Evolutionary conservation across 2,797 vertebrate species (phyloP).

Genomic region (Bradypodion pumilum): DNA sequence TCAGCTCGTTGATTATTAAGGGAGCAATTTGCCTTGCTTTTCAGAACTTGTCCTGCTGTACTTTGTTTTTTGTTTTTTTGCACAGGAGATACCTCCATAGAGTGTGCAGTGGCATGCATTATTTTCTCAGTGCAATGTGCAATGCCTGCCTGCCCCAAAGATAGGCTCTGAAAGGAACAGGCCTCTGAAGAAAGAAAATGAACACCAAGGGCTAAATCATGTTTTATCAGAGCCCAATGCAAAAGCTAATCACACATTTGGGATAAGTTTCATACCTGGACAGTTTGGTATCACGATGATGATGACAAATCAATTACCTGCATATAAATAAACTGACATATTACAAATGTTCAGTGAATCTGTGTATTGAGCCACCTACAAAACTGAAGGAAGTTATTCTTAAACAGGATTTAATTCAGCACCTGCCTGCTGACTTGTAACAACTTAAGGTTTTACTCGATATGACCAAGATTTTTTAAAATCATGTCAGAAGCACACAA

Average conservation of each 20-base stretch:
- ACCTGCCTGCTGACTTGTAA: not conserved
- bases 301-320: not conserved
- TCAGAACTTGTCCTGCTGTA: constrained; percentile 49
- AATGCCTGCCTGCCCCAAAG: not conserved
- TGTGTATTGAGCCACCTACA: not conserved
- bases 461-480: too few relatives aligned
- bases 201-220: not conserved
- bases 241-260: not conserved
- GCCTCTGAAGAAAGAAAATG: not conserved
- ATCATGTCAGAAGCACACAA: too few relatives aligned
- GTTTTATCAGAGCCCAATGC: too few relatives aligned
- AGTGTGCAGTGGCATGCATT: not conserved
- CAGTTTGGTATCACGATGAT: not conserved
- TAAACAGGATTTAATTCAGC: not conserved
- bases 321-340: not conserved
- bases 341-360: not conserved
- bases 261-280: too few relatives aligned
- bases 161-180: not conserved
- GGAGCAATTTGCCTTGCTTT: constrained; percentile 62
- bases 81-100: constrained; percentile 18
- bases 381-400: not conserved
- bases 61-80: constrained; percentile 1
- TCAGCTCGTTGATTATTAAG: constrained; percentile 57
- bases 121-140: constrained; percentile 3
- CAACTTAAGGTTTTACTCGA: not conserved